Percentiles rank a stretch among this genome's conserved stretches.
Conservation (phyloP, 2,888 invertebrate genomes). For the Epistrophe eligans region DNA sequence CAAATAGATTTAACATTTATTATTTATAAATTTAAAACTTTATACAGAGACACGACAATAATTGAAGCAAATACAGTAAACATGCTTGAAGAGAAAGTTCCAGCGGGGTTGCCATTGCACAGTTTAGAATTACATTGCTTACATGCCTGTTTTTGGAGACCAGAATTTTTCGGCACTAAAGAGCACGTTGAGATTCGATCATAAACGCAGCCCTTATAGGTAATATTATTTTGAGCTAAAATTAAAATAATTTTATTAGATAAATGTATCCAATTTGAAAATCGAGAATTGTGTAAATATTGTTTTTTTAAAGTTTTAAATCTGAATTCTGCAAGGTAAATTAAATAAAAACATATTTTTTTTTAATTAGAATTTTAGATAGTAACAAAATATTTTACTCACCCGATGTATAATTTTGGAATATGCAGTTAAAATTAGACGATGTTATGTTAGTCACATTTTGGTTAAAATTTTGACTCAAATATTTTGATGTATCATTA, state of each 20-base stretch:
- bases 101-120: constrained; percentile 81
- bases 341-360: too few species aligned
- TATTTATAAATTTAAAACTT: constrained; percentile 47
- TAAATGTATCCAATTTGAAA: background rate
- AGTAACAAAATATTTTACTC: constrained; percentile 2
- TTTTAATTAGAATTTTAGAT: too few species aligned
- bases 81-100: constrained; percentile 78
- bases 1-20: background rate
- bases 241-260: background rate
- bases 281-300: background rate
- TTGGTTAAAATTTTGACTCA: constrained; percentile 1
- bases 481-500: constrained; percentile 27
- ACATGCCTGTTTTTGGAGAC: constrained; percentile 68
- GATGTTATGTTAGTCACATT: constrained; percentile 36
- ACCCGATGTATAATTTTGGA: constrained; percentile 47
- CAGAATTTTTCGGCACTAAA: background rate
- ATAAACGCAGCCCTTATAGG: constrained; percentile 57
- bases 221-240: constrained; percentile 22
- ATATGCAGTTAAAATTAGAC: constrained; percentile 41
- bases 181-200: background rate
- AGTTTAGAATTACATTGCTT: constrained; percentile 75
- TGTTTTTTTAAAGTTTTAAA: too few species aligned
- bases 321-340: too few species aligned
- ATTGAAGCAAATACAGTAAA: constrained; percentile 67
- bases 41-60: constrained; percentile 19